Conservation (phyloP, 2,113 vertebrate genomes). For the Lepisosteus oculatus region DNA sequence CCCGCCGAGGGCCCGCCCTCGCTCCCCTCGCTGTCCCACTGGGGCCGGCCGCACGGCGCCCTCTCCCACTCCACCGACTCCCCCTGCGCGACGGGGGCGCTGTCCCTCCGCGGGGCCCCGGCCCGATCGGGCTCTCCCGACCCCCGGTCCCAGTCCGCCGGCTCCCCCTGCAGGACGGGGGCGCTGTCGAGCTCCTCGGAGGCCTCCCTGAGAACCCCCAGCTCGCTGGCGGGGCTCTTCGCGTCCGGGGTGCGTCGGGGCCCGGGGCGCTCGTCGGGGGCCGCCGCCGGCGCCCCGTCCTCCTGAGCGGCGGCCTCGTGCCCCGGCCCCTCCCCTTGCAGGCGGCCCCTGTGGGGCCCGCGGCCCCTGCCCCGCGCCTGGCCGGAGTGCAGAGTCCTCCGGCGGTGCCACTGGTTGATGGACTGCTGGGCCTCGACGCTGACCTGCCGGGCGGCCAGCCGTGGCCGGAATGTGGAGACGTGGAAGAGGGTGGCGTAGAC, state of each 20-base stretch:
- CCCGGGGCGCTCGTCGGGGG: background rate
- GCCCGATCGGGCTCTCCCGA: background rate
- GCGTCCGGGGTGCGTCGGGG: background rate
- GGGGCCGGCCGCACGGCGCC: too few relatives aligned
- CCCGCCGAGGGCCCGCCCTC: too few relatives aligned
- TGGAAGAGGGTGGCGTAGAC: conserved; percentile 82
- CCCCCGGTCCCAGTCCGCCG: too few relatives aligned
- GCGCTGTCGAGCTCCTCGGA: conserved; percentile 4
- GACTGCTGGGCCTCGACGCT: conserved; percentile 76
- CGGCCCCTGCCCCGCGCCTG: conserved; percentile 40
- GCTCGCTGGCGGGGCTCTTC: background rate
- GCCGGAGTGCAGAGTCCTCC: conserved; percentile 73
- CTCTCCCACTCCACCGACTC: too few relatives aligned
- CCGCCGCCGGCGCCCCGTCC: background rate
- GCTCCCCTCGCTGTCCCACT: too few relatives aligned
- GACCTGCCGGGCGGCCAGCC: conserved; percentile 63
- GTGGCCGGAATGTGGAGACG: conserved; percentile 75
- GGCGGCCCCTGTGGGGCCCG: conserved; percentile 23
- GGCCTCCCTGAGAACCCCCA: conserved; percentile 28
- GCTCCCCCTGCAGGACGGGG: too few relatives aligned
- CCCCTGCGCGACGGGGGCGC: too few relatives aligned
- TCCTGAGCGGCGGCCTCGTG: background rate
- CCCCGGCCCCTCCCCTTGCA: background rate
- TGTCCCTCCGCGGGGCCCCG: too few relatives aligned
- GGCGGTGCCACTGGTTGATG: conserved; percentile 78